These are phyloP conservation scores for Idaea biselata DNA, from an alignment of 2,888 invertebrate genomes.

Conservation along the genomic window DNA sequence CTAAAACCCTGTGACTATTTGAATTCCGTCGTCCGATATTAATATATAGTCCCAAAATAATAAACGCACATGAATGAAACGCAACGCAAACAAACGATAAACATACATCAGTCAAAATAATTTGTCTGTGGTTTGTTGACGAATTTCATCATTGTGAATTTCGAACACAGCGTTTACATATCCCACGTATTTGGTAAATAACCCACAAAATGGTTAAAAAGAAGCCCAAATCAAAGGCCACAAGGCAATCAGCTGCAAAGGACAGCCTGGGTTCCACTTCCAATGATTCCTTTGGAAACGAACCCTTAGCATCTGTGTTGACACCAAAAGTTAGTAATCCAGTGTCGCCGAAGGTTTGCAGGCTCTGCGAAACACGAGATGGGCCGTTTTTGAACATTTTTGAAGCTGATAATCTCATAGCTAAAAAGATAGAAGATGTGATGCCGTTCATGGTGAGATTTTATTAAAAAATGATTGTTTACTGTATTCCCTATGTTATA, in stretches of 20 bases:
- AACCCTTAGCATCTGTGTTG: constrained; percentile 46
- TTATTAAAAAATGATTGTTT: not conserved
- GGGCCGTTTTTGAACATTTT: constrained; percentile 76
- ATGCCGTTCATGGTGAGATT: constrained; percentile 70
- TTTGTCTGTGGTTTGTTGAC: constrained; percentile 2
- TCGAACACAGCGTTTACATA: no score
- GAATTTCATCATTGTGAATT: not conserved
- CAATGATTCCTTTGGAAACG: constrained; percentile 28
- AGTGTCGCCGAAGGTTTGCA: constrained; percentile 61
- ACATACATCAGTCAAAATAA: not conserved
- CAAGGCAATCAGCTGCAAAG: constrained; percentile 27
- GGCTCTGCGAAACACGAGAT: constrained; percentile 70
- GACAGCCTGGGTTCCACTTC: constrained; percentile 2
- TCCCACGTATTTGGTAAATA: not conserved
- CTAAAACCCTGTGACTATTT: no score
- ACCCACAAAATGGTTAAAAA: constrained; percentile 56
- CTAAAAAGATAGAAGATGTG: constrained; percentile 67
- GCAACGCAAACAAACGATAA: not conserved
- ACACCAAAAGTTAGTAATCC: constrained; percentile 38
- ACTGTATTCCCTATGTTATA: no score
- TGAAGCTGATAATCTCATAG: constrained; percentile 62
- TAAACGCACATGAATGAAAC: not conserved
- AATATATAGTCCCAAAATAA: no score
- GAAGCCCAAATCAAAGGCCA: constrained; percentile 43
- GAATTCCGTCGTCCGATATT: no score